Evolutionary conservation across 2,113 vertebrate species (phyloP).

Genomic region (Carettochelys insculpta): DNA sequence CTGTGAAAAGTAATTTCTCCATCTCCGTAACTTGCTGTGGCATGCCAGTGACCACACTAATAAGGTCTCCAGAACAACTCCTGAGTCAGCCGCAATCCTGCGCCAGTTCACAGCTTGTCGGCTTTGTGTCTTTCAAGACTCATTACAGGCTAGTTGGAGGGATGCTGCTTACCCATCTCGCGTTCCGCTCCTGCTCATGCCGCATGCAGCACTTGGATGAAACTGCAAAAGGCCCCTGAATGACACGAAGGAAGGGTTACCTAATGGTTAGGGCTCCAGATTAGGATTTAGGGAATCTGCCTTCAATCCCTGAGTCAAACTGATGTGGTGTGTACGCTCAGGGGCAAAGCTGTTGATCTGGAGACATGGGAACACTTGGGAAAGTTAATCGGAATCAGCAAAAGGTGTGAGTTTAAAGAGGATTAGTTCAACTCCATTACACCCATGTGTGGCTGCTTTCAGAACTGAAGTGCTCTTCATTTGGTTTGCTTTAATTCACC

Average conservation of each 20-base stretch:
- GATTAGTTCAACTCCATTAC: not conserved
- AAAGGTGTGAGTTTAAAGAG: not conserved
- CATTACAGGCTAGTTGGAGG: not conserved
- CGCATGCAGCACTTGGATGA: not conserved
- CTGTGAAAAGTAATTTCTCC: slow-evolving; percentile 1
- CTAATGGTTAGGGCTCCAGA: not conserved
- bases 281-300: not conserved
- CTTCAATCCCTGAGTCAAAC: not conserved
- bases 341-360: not conserved
- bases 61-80: not conserved
- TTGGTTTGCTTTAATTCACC: not conserved
- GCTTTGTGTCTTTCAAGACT: not conserved
- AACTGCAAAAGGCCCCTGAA: not conserved
- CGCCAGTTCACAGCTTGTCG: not conserved
- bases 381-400: not conserved
- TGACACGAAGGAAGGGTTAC: not conserved
- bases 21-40: not conserved
- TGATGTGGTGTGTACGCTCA: not conserved
- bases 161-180: not conserved
- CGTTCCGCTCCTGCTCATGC: not conserved
- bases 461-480: not conserved
- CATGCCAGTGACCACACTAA: not conserved
- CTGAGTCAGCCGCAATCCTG: accelerated
- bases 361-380: not conserved
- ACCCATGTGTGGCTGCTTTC: not conserved